Base-by-base conservation (phyloP, 2,113 vertebrate genomes). In the Macrotus californicus region DNA sequence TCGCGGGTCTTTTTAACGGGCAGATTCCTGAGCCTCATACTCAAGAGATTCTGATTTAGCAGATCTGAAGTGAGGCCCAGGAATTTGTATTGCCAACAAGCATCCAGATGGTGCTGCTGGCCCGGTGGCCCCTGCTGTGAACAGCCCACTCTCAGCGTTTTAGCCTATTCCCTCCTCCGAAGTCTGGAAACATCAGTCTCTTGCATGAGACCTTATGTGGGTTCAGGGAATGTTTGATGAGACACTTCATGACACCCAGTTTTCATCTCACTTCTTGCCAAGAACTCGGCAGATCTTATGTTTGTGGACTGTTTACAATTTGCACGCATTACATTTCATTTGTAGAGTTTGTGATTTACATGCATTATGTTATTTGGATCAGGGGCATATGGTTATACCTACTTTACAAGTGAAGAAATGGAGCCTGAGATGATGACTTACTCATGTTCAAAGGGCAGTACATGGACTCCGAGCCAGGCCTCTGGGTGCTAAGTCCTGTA, bases 181-280 rank as follows among this genome's bases (percentile, higher is more conserved):
- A 67, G 66, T 56, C 39, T 43, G 3, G 36, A 69, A 76, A 50
- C 64, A 26, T 21, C 41, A 11, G 48, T 22, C 59, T 46, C 11
- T 16, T 41, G 24, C 21, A 6, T 19, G 54, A 75, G 50, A 43
- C 31, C 84, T 64, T 26, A 24, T 34, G n/a, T 80, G 70, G 69
- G 66, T 73, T 61, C 59, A 67, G 76, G 67, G 79, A 66, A 80
- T 24, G 29, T 95, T 87, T 56, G 89, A 50, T 88, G 36, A 91
- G 59, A 81, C 64, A 90, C 31, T 69, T 87, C 9, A 31, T 31
- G 43, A 81, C 66, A 22, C 13, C 48, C 69, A 39, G 14, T 52
- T 94, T 96, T 90, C 76, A 22, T 94, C 64, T 43, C 22, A 31
- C 24, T 76, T 59, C 83, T 87, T 86, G 73, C 59, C 43, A 88